These are phyloP conservation scores for Corvus hawaiiensis DNA, from an alignment of 2,113 vertebrate genomes.

Conservation along the genomic window DNA sequence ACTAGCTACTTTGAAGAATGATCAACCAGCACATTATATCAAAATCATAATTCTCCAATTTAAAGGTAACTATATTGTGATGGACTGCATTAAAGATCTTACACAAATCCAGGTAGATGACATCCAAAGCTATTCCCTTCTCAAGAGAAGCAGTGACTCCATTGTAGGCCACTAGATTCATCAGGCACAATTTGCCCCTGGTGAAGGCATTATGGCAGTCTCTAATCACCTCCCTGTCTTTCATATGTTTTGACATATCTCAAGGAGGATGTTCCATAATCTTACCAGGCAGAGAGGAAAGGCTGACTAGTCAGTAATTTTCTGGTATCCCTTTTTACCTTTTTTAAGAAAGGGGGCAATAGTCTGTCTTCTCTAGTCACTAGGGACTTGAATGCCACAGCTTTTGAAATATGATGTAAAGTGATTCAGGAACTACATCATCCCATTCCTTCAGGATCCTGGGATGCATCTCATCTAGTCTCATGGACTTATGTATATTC, in stretches of 20 bases:
- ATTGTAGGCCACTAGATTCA: accelerated
- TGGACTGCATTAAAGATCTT: neutral
- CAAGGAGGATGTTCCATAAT: neutral
- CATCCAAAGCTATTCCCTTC: neutral
- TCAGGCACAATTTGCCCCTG: neutral
- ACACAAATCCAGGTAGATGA: neutral
- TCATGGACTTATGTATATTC: accelerated
- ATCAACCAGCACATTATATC: neutral
- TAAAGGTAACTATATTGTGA: neutral
- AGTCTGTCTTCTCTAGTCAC: neutral
- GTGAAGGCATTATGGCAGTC: neutral
- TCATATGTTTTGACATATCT: neutral
- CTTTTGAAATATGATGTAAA: neutral
- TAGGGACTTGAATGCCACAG: neutral
- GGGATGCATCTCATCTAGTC: neutral
- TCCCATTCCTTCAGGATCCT: neutral
- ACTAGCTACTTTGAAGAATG: neutral
- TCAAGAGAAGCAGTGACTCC: neutral
- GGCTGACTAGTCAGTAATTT: neutral
- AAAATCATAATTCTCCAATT: neutral
- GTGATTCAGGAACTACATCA: neutral
- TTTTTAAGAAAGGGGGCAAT: neutral
- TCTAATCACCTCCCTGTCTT: neutral
- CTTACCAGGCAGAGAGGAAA: neutral
- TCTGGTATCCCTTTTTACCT: neutral